Base-by-base conservation (phyloP, 2,888 invertebrate genomes). In the Chirona hameri region DNA sequence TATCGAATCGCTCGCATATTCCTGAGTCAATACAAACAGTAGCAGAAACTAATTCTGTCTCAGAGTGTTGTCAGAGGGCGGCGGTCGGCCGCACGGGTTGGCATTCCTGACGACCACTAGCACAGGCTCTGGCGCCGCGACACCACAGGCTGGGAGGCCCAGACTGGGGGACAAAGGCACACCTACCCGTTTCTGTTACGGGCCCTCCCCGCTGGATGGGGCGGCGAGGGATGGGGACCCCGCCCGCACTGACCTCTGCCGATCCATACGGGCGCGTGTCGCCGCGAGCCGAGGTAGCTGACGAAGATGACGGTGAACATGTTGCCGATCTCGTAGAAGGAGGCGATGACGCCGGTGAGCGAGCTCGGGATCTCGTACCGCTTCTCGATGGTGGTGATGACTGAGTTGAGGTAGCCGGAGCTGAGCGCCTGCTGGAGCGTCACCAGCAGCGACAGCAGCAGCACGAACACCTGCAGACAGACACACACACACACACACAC, bases 311-410 rank as follows among this genome's bases (percentile, higher is more conserved):
- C 97, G 65, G 97, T 96, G 87, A 96, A 94, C 86, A 97, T 95
- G 89, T 97, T 97, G 87, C 97, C 97, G 87, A 96, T 95, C 91
- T 97, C 97, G 88, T 97, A 97, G 86, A 96, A 95, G 86, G 96
- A 96, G 83, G 97, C 96, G 86, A 97, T 95, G 86, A 97, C 91
- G 83, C 97, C 97, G 82, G 96, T 96, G 85, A 95, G 93, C 88
- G 95, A 94, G 88, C 96, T 96, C 84, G 96, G 96, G 87, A 97
- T 96, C 89, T 97, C 96, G 85, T 90, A 91, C 80, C 97, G 93
- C 89, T 97, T 97, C 90, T 98, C 97, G 87, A 98, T 97, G 83
- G 97, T 98, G 85, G 97, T 97, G 88, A 98, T 97, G 89, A 98
- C 97, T 88, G 95, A 95, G 90, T 96, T 96, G 86, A 95, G 95